Conservation (phyloP, 2,797 vertebrate genomes). For the Mus spretus region DNA sequence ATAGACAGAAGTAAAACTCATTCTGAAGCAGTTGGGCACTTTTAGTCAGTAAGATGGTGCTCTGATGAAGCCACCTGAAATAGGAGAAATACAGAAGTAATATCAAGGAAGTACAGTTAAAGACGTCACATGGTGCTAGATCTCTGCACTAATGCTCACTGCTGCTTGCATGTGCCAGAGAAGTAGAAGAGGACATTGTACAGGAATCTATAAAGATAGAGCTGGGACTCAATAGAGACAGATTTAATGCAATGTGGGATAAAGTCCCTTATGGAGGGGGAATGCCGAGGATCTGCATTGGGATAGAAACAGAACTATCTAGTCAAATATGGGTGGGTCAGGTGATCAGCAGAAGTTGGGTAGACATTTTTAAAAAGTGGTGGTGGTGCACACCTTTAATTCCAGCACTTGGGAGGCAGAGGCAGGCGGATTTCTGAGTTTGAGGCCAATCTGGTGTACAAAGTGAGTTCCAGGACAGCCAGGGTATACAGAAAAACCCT, state of each 20-base stretch:
- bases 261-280: not conserved
- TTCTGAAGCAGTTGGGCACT: not conserved
- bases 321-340: not conserved
- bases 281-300: not conserved
- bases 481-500: no score
- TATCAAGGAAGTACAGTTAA: not conserved
- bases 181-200: not conserved
- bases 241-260: not conserved
- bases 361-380: not conserved
- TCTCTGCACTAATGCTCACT: not conserved
- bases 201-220: not conserved
- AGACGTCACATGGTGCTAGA: not conserved
- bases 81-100: not conserved
- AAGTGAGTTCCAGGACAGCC: no score
- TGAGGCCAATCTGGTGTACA: no score
- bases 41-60: not conserved
- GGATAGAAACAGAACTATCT: not conserved
- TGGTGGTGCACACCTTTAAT: no score
- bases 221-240: not conserved
- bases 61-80: not conserved
- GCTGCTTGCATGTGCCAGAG: not conserved
- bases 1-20: slow-evolving; percentile 47
- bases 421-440: no score
- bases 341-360: not conserved
- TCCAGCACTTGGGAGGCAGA: no score